A percentile compares a stretch with the other conserved stretches of the same genome.
Conservation (phyloP, 2,113 vertebrate species). For the Ursus arctos region DNA sequence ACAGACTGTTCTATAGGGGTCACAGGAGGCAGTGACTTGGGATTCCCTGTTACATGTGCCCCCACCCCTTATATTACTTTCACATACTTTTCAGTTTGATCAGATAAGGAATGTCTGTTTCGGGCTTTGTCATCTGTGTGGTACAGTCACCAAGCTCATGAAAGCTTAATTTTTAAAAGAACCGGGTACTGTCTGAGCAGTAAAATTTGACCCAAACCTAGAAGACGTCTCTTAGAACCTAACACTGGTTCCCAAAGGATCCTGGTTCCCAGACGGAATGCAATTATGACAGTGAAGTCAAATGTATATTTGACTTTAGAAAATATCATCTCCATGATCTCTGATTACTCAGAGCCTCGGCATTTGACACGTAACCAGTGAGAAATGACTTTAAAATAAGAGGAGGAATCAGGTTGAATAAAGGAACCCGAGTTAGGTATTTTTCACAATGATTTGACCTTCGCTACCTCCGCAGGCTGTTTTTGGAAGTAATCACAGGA, state of each 20-base stretch:
- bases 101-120: background rate
- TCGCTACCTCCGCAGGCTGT: background rate
- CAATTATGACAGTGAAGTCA: background rate
- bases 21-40: background rate
- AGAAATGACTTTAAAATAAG: slow-evolving; percentile 27
- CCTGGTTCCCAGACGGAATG: background rate
- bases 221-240: background rate
- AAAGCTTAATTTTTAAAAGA: slow-evolving; percentile 35
- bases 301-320: slow-evolving; percentile 1
- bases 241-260: background rate
- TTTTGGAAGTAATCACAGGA: slow-evolving; percentile 5
- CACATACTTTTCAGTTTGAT: background rate
- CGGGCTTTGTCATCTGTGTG: background rate
- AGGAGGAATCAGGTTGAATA: background rate
- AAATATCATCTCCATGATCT: background rate
- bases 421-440: background rate
- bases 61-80: too few species aligned
- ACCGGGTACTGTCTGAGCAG: background rate
- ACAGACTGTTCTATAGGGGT: background rate
- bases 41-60: background rate
- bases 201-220: background rate
- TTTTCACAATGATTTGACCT: slow-evolving; percentile 33
- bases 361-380: background rate
- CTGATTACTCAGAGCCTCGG: background rate
- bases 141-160: background rate